Evolutionary conservation across 2,888 invertebrate species (phyloP).

Genomic region (Sinohyriopsis cumingii): DNA sequence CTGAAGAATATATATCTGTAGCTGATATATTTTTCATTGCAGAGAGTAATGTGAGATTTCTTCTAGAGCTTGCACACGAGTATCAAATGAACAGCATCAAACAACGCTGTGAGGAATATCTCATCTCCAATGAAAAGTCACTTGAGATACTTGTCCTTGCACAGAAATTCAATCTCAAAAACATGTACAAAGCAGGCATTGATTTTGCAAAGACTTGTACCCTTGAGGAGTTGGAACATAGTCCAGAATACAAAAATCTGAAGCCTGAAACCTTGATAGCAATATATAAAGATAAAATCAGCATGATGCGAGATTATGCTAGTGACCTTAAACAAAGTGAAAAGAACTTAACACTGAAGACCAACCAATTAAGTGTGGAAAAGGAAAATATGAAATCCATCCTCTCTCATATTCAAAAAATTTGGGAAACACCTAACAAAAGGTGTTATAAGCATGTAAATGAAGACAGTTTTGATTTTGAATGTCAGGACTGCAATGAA

Average conservation of each 20-base stretch:
- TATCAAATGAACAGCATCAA: conserved; percentile 71
- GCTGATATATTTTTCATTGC: conserved; percentile 33
- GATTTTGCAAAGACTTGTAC: conserved; percentile 55
- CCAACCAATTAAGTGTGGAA: conserved; percentile 36
- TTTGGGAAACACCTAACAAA: conserved; percentile 52
- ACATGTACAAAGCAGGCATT: conserved; percentile 50
- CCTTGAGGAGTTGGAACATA: conserved; percentile 56
- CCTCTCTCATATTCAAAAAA: conserved; percentile 36
- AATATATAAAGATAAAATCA: conserved; percentile 50
- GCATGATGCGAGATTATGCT: conserved; percentile 44
- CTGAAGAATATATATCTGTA: neutral
- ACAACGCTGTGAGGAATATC: conserved; percentile 69
- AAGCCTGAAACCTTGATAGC: conserved; percentile 53
- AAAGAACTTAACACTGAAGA: conserved; percentile 27
- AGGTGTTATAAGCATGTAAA: conserved; percentile 49
- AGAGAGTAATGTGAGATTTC: conserved; percentile 70
- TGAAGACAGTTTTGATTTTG: conserved; percentile 41
- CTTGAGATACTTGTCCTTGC: conserved; percentile 63
- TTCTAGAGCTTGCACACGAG: conserved; percentile 71
- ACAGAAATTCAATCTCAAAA: conserved; percentile 50
- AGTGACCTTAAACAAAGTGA: conserved; percentile 41
- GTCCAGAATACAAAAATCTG: conserved; percentile 45
- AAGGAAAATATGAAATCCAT: conserved; percentile 40
- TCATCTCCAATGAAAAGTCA: conserved; percentile 54
- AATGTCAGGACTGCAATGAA: conserved; percentile 51